Evolutionary conservation across 2,797 vertebrate genomes (phyloP), one percentile per base, ranked within the genome.

Genomic region (Malurus splendens): DNA sequence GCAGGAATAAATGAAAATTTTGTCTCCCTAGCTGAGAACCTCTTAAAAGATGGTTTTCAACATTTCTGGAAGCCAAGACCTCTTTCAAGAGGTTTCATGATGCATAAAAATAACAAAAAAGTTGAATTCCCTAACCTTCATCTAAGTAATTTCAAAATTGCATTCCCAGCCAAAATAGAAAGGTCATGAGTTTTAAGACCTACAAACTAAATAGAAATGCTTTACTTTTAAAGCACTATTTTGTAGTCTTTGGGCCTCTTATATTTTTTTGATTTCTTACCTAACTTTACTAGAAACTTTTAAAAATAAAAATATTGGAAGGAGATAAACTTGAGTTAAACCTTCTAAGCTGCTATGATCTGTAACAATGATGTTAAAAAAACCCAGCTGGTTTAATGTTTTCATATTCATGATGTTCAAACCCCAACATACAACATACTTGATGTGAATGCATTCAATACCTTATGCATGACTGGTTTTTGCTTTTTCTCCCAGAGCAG

Each of bases 401-500:
- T 51, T 83, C 61, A 71, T 84, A 86, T 91, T 93, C 92, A 89
- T 94, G 77, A 82, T 60, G 57, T 71, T 52, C 77, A 68, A 87
- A 86, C 55, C 50, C 48, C 17, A 13, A 32, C 44, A 19, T 84
- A 32, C 32, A 44, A 51, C 30, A 30, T 59, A 83, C 62, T 86
- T 90, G 67, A 81, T 80, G 55, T 67, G 76, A 64, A 59, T 59
- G 54, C 82, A 36, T 94, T 78, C 76, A 83, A 2, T 90, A 65
- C 52, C 78, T 92, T 92, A 44, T 82, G 93, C 91, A 75, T 92
- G 95, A 92, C 39, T 20, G 33, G 75, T 88, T 86, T 87, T 87
- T 91, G 82, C 82, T 91, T 78, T 44, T 36, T 82, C 94, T 93
- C 79, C 74, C 66, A 65, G 59, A 68, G 51, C 86, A 93, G 47